A percentile compares a stretch with the other conserved stretches of the same genome.
phyloP scores from a whole-genome alignment of 2,888 invertebrate genomes.

The Synergus umbraculus region DNA sequence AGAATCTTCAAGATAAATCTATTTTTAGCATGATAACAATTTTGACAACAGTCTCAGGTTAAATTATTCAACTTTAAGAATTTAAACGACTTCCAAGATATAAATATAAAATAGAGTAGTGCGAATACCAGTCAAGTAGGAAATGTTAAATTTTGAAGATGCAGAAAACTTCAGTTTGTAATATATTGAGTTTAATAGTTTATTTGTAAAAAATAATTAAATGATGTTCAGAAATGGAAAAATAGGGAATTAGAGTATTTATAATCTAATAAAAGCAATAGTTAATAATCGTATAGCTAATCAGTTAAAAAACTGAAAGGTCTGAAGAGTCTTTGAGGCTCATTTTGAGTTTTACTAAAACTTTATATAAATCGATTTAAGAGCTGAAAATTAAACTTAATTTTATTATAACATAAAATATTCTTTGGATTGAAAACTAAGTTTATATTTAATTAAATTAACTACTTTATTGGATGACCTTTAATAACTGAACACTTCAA shows the following conservation, averaged over 20 bases:
- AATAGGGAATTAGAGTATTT: neutral
- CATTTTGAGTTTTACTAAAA: neutral
- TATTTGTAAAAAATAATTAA: neutral
- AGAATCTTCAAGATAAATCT: neutral
- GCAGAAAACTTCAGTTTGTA: neutral
- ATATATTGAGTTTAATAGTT: neutral
- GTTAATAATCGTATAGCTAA: neutral
- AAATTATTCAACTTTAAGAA: constrained; percentile 8
- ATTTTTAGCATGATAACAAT: neutral
- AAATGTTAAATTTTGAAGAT: neutral
- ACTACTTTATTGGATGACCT: neutral
- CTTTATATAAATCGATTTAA: neutral
- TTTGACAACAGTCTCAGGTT: neutral
- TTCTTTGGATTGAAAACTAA: neutral
- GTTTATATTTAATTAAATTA: neutral
- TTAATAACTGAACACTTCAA: neutral
- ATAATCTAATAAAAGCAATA: neutral
- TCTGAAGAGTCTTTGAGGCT: too few species aligned
- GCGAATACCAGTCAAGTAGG: neutral
- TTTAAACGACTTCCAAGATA: neutral
- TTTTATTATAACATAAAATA: neutral
- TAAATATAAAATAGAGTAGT: constrained; percentile 15
- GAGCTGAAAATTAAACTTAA: neutral
- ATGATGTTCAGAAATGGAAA: neutral
- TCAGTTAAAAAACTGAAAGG: too few species aligned